phyloP scores from a whole-genome alignment of 1,140 invertebrate genomes.

The Temnothorax nylanderi region DNA sequence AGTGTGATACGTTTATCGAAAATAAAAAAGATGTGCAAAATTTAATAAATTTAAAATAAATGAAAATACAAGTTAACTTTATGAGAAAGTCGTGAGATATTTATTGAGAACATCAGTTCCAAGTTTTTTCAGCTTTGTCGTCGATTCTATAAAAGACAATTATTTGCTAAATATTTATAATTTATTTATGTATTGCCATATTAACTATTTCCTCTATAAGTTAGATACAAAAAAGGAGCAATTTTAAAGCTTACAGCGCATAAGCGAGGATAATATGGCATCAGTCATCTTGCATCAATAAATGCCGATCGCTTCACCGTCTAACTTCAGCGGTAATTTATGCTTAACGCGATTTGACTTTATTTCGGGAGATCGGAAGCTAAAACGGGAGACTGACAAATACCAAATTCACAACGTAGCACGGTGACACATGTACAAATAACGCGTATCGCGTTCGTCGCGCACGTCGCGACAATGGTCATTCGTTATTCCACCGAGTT shows the following conservation, averaged over 20 bases:
- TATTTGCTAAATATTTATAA: neutral
- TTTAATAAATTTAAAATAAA: neutral
- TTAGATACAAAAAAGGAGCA: neutral
- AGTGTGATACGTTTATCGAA: neutral
- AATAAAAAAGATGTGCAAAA: neutral
- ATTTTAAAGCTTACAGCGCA: neutral
- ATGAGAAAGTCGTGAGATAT: neutral
- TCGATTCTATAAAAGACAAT: neutral
- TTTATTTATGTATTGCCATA: neutral
- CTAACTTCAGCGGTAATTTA: neutral
- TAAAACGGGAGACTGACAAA: constrained; percentile 7
- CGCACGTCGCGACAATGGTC: constrained; percentile 38
- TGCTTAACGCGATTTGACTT: neutral
- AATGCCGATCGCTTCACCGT: neutral
- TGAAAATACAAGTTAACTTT: neutral
- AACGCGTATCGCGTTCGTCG: constrained; percentile 37
- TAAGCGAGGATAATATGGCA: neutral
- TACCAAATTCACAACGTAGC: constrained; percentile 28
- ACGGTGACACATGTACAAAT: constrained; percentile 58
- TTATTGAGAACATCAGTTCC: neutral
- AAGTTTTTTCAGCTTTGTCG: neutral
- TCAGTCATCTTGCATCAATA: neutral
- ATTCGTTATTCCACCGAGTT: constrained; percentile 63
- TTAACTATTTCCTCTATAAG: neutral
- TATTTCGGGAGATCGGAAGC: constrained; percentile 28